These are phyloP conservation scores for Dasyurus viverrinus DNA, from an alignment of 2,113 vertebrate genomes.

Conservation along the genomic window DNA sequence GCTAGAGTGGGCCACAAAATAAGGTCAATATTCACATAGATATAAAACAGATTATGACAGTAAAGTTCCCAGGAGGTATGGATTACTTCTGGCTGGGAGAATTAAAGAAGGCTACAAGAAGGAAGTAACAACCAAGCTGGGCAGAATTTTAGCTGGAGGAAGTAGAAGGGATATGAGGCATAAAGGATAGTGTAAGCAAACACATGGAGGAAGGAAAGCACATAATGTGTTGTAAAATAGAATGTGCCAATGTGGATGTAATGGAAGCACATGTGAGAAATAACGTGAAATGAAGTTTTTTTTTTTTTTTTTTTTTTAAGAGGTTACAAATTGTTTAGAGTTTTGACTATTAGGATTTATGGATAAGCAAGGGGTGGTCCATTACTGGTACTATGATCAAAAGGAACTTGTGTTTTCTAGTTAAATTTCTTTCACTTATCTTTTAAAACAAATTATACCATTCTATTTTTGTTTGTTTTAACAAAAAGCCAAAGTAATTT, in stretches of 20 bases:
- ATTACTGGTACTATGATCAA: neutral
- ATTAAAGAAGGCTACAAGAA: neutral
- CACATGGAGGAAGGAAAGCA: neutral
- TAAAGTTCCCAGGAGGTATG: neutral
- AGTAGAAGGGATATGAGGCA: neutral
- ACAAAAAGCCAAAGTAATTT: neutral
- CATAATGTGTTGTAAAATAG: neutral
- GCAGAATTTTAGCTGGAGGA: neutral
- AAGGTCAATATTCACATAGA: neutral
- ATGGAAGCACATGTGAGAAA: neutral
- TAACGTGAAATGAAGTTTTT: neutral
- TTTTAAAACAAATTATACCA: neutral
- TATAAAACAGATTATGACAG: neutral
- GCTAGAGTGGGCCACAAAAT: neutral
- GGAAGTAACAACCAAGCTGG: neutral
- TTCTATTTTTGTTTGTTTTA: neutral
- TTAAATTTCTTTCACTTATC: neutral
- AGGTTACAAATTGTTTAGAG: neutral
- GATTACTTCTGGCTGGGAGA: neutral
- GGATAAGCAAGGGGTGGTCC: neutral
- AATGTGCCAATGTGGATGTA: neutral
- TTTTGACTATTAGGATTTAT: neutral
- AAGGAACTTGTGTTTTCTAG: neutral
- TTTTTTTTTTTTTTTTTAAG: too few species aligned
- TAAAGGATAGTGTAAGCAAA: neutral